A percentile compares a stretch with the other conserved stretches of the same genome.
Conservation (phyloP, 2,797 vertebrate genomes). For the Coendou prehensilis region DNA sequence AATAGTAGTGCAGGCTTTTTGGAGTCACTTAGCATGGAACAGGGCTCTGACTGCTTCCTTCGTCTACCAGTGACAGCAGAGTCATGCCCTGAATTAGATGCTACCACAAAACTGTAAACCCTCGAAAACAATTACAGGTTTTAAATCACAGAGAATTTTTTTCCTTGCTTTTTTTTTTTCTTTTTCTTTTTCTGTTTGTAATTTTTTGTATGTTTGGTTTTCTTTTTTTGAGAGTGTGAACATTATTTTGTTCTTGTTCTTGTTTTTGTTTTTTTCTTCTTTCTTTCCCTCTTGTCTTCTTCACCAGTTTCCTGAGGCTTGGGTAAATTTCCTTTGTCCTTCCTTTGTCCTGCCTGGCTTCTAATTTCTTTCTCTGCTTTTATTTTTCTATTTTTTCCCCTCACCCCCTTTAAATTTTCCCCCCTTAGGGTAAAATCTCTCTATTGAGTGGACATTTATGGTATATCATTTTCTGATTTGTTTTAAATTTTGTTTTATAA, state of each 20-base stretch:
- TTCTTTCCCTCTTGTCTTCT: background rate
- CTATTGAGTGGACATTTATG: background rate
- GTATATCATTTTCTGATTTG: background rate
- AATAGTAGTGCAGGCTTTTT: background rate
- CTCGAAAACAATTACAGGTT: background rate
- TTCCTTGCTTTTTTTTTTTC: background rate
- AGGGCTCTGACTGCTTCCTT: background rate
- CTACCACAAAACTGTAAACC: background rate
- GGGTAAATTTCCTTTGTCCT: background rate
- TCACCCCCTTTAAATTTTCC: background rate
- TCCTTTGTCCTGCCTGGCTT: background rate
- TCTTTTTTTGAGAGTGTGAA: background rate
- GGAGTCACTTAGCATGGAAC: background rate
- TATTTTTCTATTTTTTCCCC: background rate
- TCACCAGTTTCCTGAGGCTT: background rate
- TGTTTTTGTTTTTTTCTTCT: background rate
- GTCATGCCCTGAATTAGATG: background rate
- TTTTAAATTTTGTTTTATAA: background rate
- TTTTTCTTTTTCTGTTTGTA: background rate
- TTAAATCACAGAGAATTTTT: background rate
- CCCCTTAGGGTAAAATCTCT: background rate
- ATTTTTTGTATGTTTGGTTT: background rate
- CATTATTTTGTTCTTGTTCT: background rate
- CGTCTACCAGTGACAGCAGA: background rate
- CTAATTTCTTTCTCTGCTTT: background rate